Base-by-base conservation (phyloP, 2,888 invertebrate species). In the Euproctis similis region DNA sequence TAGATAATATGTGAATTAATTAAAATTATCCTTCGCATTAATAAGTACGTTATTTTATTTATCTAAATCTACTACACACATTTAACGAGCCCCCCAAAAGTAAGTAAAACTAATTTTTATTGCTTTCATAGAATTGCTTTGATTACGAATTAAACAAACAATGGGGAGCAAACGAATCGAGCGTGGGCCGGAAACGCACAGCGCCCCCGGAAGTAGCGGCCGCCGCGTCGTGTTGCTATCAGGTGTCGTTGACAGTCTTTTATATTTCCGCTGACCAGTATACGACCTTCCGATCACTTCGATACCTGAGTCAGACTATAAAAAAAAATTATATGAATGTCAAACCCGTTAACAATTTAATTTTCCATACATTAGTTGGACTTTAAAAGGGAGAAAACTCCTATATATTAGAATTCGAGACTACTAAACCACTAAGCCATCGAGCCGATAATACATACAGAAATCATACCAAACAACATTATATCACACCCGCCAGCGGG, bases 131-230 rank as follows among this genome's bases (percentile, higher is more conserved):
- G 34, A 48, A 47, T 46, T 44, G 47, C 42, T 45, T 54, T 55
- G 54, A 62, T 59, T 59, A 54, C 62, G 53, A 65, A 63, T 63
- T 58, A 61, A 58, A 55, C 42, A 57, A 59, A 69, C 60, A 68
- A 63, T 64, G 47, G 49, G 38, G 44, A 39, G 46, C 46, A 49
- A 60, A 56, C 56, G 56, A 62, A 57, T 55, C 39, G 39, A 6
- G 21, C 23, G 30, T 39, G 28, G 39, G 35, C 34, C 44, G 59
- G 45, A 51, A 50, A 43, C 53, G 52, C 35, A 44, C 51, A 47
- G 41, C 48, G 46, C 52, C 41, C 42, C 38, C 52, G 58, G 61
- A 59, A 35, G 54, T 34, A 56, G 53, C 37, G 32, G 31, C 31
- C 54, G 46, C 36, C 37, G 40, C 47, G 53, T 51, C 53, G 46